Evolutionary conservation across 2,113 vertebrate species (phyloP), one percentile per base, ranked within the genome.

Genomic region (Psephotus haematonotus): DNA sequence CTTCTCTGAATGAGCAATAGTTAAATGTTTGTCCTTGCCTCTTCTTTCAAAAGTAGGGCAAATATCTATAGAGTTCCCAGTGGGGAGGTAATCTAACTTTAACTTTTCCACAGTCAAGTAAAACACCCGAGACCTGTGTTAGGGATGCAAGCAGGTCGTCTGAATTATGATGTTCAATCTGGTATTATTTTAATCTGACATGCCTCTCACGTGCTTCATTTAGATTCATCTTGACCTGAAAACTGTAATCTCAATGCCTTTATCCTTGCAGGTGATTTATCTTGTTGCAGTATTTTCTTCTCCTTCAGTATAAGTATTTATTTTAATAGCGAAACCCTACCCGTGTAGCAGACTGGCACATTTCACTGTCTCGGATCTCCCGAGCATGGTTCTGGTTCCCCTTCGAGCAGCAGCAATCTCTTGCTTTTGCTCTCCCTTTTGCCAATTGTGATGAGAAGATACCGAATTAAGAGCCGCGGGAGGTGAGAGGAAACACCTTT

Each of bases 201-300:
- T 95, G 91, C 79, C 74, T 97, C 87, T 94, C 88, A 96, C 60
- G 64, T 96, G 95, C 94, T 96, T 96, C 92, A 76, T 96, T 95
- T 97, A 97, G 97, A 86, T 97, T 94, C 96, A 94, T 97, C 95
- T 97, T 98, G 97, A 98, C 97, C 97, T 97, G 95, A 82, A 97
- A 98, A 98, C 80, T 93, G 67, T 74, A 89, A 65, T 92, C 53
- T 89, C 47, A 23, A 82, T 75, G 72, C 95, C 88, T 88, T 52
- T 94, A 27, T 87, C 28, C 80, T 92, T 92, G 92, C 85, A 80
- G 90, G 89, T 86, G 50, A 80, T 85, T 90, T 92, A 71, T 69
- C 76, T 92, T 86, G 41, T 83, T 77, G 41, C 50, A 46, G 37
- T 65, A 60, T 37, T 31, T 63, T 68, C 68, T 37, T 68, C 39